Conservation (phyloP, 2,888 invertebrate genomes). For the Macrophya alboannulata region DNA sequence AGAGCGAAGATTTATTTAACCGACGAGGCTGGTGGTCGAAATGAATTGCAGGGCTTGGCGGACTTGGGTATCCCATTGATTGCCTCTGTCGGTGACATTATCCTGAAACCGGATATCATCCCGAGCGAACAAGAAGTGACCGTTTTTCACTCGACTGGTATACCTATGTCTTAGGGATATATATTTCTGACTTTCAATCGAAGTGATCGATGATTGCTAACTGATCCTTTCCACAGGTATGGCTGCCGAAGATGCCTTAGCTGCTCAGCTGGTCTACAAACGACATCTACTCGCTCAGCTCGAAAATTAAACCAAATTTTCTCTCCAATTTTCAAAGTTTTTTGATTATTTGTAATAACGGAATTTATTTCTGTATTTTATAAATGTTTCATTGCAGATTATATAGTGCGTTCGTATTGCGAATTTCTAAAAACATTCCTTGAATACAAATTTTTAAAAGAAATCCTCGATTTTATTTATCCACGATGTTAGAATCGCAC, state of each 20-base stretch:
- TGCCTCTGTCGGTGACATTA: conserved; percentile 83
- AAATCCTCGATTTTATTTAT: background rate
- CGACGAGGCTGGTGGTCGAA: conserved; percentile 80
- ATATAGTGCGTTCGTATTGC: background rate
- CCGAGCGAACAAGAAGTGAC: conserved; percentile 78
- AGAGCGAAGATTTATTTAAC: conserved; percentile 82
- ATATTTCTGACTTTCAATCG: conserved; percentile 6
- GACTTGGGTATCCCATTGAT: conserved; percentile 80
- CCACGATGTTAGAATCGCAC: background rate
- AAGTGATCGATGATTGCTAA: conserved; percentile 14
- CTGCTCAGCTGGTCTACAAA: conserved; percentile 82
- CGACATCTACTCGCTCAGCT: conserved; percentile 23
- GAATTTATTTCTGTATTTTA: background rate
- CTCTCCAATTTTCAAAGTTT: too few relatives aligned
- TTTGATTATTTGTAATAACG: too few relatives aligned
- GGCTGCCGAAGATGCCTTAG: conserved; percentile 84
- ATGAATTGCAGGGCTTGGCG: conserved; percentile 81
- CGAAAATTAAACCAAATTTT: background rate
- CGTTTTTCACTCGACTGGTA: conserved; percentile 83
- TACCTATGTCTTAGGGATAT: conserved; percentile 81
- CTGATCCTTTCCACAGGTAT: conserved; percentile 80
- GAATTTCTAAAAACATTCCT: background rate
- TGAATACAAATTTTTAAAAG: background rate
- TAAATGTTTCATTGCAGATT: background rate
- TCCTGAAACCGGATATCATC: conserved; percentile 75